phyloP scores from a whole-genome alignment of 2,113 vertebrate genomes.

The Dicentrarchus labrax region DNA sequence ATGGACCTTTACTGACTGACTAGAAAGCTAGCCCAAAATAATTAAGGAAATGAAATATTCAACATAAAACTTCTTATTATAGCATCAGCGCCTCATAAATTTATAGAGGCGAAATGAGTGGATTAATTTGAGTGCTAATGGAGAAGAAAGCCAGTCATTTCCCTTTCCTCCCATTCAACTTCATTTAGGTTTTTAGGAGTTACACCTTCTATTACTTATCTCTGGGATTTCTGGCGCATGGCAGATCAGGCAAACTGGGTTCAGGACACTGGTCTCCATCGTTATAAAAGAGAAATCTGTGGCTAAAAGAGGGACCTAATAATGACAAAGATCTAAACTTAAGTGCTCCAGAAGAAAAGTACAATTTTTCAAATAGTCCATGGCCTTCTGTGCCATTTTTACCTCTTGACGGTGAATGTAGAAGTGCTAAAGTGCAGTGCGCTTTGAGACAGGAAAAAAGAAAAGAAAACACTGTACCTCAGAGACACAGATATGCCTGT shows the following conservation, averaged over 20 bases:
- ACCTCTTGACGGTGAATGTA: slow-evolving; percentile 43
- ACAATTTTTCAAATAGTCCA: slow-evolving; percentile 41
- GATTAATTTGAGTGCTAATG: slow-evolving; percentile 74
- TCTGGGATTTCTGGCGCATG: slow-evolving; percentile 39
- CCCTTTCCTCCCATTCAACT: slow-evolving; percentile 51
- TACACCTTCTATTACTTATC: slow-evolving; percentile 55
- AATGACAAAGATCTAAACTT: slow-evolving; percentile 61
- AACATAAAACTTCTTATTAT: slow-evolving; percentile 80
- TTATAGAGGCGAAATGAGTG: slow-evolving; percentile 70
- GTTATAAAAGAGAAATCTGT: slow-evolving; percentile 43
- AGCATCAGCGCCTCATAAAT: slow-evolving; percentile 78
- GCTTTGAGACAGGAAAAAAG: slow-evolving; percentile 34
- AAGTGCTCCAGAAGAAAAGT: slow-evolving; percentile 49
- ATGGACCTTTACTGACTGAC: slow-evolving; percentile 64
- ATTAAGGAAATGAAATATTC: slow-evolving; percentile 83
- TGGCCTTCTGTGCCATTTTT: slow-evolving; percentile 42
- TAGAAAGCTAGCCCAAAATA: slow-evolving; percentile 70
- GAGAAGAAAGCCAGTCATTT: slow-evolving; percentile 63
- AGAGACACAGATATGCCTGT: not conserved
- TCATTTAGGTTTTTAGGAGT: slow-evolving; percentile 59
- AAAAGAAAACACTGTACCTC: not conserved
- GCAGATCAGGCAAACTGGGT: slow-evolving; percentile 25
- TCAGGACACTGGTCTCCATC: slow-evolving; percentile 23
- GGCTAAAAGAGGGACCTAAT: slow-evolving; percentile 53
- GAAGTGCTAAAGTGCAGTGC: slow-evolving; percentile 63